Percentiles rank a stretch among this genome's conserved stretches.
Evolutionary conservation across 2,888 invertebrate genomes (phyloP).

Genomic region (Ernsta delagoae): DNA sequence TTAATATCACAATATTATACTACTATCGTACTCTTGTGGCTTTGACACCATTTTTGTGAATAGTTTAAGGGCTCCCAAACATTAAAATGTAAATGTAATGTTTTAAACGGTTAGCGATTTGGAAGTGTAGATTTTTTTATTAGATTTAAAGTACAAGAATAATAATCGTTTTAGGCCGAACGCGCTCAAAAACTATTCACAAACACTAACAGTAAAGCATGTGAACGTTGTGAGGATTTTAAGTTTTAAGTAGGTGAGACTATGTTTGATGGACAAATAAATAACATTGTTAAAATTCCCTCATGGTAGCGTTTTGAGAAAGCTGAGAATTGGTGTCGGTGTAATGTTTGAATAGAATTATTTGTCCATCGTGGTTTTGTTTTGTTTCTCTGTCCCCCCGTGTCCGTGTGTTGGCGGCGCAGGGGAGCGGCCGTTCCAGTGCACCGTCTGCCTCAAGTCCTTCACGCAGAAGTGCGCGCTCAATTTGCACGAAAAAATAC

Average conservation of each 20-base stretch:
- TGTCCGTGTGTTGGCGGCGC: conserved; percentile 73
- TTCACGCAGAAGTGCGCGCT: conserved; percentile 87
- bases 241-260: conserved; percentile 71
- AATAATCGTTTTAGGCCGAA: conserved; percentile 62
- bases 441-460: conserved; percentile 86
- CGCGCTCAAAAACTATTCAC: conserved; percentile 86
- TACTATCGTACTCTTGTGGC: conserved; percentile 65
- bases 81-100: conserved; percentile 31
- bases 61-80: conserved; percentile 81
- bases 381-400: conserved; percentile 83
- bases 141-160: conserved; percentile 40
- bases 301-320: conserved; percentile 66
- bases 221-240: conserved; percentile 81
- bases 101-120: conserved; percentile 60
- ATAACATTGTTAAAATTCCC: conserved; percentile 74
- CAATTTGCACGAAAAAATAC: conserved; percentile 87
- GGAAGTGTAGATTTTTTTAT: conserved; percentile 53
- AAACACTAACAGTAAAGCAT: conserved; percentile 80
- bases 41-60: conserved; percentile 82
- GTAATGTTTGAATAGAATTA: conserved; percentile 58
- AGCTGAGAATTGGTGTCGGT: conserved; percentile 38
- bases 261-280: conserved; percentile 83
- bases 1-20: conserved; percentile 42
- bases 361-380: conserved; percentile 85
- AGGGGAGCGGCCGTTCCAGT: conserved; percentile 86